Evolutionary conservation across 2,888 invertebrate genomes (phyloP), one percentile per base, ranked within the genome.

Genomic region (Argyresthia goedartella): DNA sequence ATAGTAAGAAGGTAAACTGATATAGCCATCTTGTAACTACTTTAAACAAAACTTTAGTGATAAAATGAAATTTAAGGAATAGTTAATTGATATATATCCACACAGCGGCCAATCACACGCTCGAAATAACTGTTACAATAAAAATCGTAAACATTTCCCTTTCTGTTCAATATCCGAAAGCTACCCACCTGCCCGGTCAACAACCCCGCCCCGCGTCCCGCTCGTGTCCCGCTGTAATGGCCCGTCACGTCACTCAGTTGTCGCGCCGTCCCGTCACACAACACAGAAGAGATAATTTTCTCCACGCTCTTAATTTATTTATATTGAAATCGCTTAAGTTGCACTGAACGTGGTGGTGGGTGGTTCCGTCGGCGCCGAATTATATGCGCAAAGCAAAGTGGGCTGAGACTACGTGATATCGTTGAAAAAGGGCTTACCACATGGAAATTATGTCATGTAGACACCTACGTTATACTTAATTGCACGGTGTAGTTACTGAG

Each of bases 241-340:
- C 65, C 60, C 68, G 69, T 57, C 74, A 68, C 78, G 79, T 81
- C 82, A 80, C 66, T 77, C 71, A 53, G 59, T 70, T 67, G 76
- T 77, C 79, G 64, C 62, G 58, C 45, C 25, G 25, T 4, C 25
- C 67, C 70, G 73, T 76, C 74, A 72, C 64, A 63, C 64, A 59
- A 16, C 60, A 56, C 60, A 69, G 77, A 81, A 66, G 71, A 81
- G 80, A 79, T 81, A 80, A 84, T 82, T 81, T 78, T 71, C 71
- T 69, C 59, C 59, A 63, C 66, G 68, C 74, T 71, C 72, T 75
- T 76, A 63, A 25, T 25, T 25, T 25, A 64, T 64, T 76, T 71
- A 71, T 68, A 66, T 67, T 67, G 68, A 69, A 67, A 35, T 13
- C 11, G 7, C n/a, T 11, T 6, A 41, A 41, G 41, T 25, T 41